phyloP scores from a whole-genome alignment of 2,888 invertebrate genomes.

The Nycteola revayana region DNA sequence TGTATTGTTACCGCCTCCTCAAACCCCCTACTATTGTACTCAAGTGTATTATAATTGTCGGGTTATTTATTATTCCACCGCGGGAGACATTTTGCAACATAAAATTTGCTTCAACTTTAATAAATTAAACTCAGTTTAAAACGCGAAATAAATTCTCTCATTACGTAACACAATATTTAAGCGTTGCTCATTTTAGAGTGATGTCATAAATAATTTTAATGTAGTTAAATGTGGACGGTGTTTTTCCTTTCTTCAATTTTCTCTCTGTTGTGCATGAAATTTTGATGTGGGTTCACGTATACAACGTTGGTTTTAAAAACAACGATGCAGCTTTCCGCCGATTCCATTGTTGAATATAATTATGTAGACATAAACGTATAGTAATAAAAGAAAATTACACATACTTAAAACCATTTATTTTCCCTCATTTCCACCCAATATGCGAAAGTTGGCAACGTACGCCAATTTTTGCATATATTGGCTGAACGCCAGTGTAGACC shows the following conservation, averaged over 20 bases:
- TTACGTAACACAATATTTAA: constrained; percentile 6
- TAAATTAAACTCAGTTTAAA: constrained; percentile 27
- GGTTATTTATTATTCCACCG: constrained; percentile 54
- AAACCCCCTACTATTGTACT: constrained; percentile 51
- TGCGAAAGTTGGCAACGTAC: constrained; percentile 25
- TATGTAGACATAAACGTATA: no score
- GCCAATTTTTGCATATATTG: constrained; percentile 20
- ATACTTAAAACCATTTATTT: constrained; percentile 18
- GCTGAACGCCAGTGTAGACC: constrained; percentile 22
- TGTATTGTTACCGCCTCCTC: constrained; percentile 48
- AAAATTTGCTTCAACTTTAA: constrained; percentile 32
- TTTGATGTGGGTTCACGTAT: no score
- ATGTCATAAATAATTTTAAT: constrained; percentile 11
- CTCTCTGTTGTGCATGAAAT: background rate
- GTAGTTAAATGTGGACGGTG: background rate
- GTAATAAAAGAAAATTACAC: no score
- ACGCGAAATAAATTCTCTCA: constrained; percentile 9
- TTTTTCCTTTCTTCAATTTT: constrained; percentile 1
- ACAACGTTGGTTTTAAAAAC: no score
- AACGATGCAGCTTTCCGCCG: no score
- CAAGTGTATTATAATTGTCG: constrained; percentile 61
- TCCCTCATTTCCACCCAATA: constrained; percentile 9
- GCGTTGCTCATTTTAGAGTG: constrained; percentile 3
- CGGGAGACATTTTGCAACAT: constrained; percentile 41
- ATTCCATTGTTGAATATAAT: no score